Percentiles rank a stretch among this genome's conserved stretches.
Evolutionary conservation across 2,113 vertebrate genomes (phyloP).

Genomic region (Diadophis punctatus): DNA sequence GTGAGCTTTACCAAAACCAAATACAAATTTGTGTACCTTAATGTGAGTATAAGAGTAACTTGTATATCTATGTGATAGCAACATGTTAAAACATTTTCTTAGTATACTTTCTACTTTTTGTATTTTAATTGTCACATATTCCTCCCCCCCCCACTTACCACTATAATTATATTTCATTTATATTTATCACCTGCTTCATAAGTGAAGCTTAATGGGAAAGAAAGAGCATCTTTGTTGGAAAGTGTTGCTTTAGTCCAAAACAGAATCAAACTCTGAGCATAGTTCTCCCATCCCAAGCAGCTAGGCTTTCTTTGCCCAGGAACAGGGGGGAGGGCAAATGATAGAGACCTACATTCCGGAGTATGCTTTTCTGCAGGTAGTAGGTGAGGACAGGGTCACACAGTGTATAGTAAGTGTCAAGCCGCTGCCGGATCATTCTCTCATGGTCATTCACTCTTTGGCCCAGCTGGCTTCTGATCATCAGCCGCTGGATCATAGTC

Average conservation of each 20-base stretch:
- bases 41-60: background rate
- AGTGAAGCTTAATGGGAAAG: background rate
- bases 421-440: background rate
- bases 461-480: slow-evolving; percentile 6
- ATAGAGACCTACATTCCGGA: slow-evolving; percentile 18
- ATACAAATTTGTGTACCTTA: background rate
- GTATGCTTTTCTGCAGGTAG: slow-evolving; percentile 49
- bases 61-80: background rate
- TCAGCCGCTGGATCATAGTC: slow-evolving; percentile 32
- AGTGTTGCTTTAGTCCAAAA: too few relatives aligned
- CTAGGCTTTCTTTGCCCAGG: background rate
- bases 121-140: background rate
- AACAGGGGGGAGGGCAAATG: background rate
- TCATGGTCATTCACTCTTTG: background rate
- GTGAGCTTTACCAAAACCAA: background rate
- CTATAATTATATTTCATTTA: background rate
- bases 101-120: background rate
- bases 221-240: background rate
- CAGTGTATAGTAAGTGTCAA: slow-evolving; percentile 30
- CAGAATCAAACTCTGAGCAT: background rate
- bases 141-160: fast-evolving
- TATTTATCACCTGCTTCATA: background rate
- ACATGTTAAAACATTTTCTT: background rate
- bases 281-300: background rate
- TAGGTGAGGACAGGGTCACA: slow-evolving; percentile 34